A percentile compares a stretch with the other conserved stretches of the same genome.
These are phyloP conservation scores for Hipposideros larvatus DNA, from an alignment of 2,797 vertebrate genomes.

Conservation along the genomic window DNA sequence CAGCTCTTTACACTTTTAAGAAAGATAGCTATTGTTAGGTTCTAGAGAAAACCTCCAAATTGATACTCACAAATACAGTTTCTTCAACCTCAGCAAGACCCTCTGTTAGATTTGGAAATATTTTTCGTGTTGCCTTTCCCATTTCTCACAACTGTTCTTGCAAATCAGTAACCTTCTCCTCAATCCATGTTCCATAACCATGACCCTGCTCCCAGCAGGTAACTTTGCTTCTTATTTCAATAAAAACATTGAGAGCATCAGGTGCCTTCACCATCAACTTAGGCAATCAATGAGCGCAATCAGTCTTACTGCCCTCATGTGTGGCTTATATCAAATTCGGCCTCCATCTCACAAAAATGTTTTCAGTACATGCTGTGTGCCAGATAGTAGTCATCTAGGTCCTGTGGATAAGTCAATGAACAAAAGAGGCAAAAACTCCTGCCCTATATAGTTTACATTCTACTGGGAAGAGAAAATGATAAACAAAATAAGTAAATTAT, in stretches of 20 bases:
- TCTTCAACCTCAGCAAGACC: neutral
- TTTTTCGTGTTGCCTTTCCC: neutral
- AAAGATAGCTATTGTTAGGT: neutral
- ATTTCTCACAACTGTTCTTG: neutral
- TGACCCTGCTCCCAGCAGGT: neutral
- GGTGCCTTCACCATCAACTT: neutral
- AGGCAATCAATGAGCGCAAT: neutral
- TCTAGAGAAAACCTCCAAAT: neutral
- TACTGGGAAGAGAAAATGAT: neutral
- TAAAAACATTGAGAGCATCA: neutral
- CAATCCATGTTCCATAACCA: neutral
- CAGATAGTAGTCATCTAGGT: neutral
- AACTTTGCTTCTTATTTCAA: neutral
- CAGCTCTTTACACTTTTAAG: neutral
- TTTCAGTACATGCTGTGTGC: neutral
- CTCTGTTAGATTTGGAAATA: neutral
- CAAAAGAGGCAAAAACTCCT: neutral
- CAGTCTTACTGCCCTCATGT: neutral
- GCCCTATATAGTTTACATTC: neutral
- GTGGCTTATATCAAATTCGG: neutral
- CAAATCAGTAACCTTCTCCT: neutral
- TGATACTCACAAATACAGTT: neutral
- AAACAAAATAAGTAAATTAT: neutral
- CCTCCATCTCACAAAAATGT: neutral
- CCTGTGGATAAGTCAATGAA: neutral